These are phyloP conservation scores for Ptilodon capucinus DNA, from an alignment of 2,888 invertebrate genomes.

Conservation along the genomic window DNA sequence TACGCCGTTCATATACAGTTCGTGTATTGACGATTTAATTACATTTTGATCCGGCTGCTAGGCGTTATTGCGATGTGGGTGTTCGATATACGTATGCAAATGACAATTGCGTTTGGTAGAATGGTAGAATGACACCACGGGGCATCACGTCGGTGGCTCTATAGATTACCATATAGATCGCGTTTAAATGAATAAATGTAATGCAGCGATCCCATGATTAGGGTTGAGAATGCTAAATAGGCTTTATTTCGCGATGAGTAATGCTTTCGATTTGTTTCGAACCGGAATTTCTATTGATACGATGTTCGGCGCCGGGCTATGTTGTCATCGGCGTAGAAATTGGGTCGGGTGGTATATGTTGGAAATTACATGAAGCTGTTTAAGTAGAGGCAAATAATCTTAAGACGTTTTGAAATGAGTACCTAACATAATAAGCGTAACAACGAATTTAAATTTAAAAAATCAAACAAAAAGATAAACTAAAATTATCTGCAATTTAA, in stretches of 20 bases:
- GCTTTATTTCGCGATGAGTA: slow-evolving; percentile 1
- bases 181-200: slow-evolving; percentile 41
- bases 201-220: slow-evolving; percentile 25
- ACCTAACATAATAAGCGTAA: too few relatives aligned
- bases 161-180: slow-evolving; percentile 51
- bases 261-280: background rate
- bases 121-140: slow-evolving; percentile 39
- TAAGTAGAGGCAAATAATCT: too few relatives aligned
- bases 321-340: background rate
- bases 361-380: too few relatives aligned
- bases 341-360: background rate
- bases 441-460: too few relatives aligned
- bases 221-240: slow-evolving; percentile 1
- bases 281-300: background rate
- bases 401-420: too few relatives aligned
- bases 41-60: slow-evolving; percentile 74
- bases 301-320: background rate
- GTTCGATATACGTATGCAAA: slow-evolving; percentile 76
- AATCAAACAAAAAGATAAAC: too few relatives aligned
- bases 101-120: slow-evolving; percentile 42
- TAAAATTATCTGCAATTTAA: too few relatives aligned
- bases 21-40: slow-evolving; percentile 82
- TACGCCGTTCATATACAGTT: slow-evolving; percentile 69
- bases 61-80: slow-evolving; percentile 76
- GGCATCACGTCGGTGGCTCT: slow-evolving; percentile 54